Evolutionary conservation across 2,113 vertebrate genomes (phyloP), one percentile per base, ranked within the genome.

Genomic region (Paralichthys olivaceus): DNA sequence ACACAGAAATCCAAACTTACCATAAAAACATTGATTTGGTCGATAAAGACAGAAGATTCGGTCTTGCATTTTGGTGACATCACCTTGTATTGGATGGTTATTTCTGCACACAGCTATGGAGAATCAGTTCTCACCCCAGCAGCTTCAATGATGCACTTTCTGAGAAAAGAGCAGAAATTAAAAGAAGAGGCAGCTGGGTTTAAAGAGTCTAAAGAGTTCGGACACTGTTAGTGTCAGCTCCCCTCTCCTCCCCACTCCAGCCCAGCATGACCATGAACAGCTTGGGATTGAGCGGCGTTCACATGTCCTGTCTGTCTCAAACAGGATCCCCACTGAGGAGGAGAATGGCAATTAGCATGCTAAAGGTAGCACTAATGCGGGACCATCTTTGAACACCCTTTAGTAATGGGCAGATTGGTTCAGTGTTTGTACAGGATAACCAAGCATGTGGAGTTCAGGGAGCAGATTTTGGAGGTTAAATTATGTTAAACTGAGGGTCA

Each of bases 291-390:
- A 90, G 81, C 60, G 11, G 43, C 59, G 74, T 81, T 90, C 79
- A 72, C 53, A 62, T 82, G 80, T 88, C 73, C 81, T 77, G 77
- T 88, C 86, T 86, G 84, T 91, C 85, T 90, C 79, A 91, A 92
- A 89, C 87, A 92, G 91, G 69, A 88, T 89, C 89, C 90, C 89
- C 71, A 77, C 88, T 69, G 87, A 85, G 86, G 66, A 63, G 83
- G 59, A 91, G 84, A 92, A 91, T 90, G 81, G 86, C 85, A 91
- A 93, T 94, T 93, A 94, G 87, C 92, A 94, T 92, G 91, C 87
- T 88, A 92, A 93, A 88, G 90, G 81, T 91, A 90, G 72, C 76
- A 72, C 78, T 85, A 91, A 90, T 83, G 79, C 64, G 37, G 72
- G 75, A 80, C 81, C 13, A 75, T 85, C 83, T 90, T 84, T 87